Evolutionary conservation across 2,113 vertebrate species (phyloP), one percentile per base, ranked within the genome.

Genomic region (Leptodactylus fuscus): DNA sequence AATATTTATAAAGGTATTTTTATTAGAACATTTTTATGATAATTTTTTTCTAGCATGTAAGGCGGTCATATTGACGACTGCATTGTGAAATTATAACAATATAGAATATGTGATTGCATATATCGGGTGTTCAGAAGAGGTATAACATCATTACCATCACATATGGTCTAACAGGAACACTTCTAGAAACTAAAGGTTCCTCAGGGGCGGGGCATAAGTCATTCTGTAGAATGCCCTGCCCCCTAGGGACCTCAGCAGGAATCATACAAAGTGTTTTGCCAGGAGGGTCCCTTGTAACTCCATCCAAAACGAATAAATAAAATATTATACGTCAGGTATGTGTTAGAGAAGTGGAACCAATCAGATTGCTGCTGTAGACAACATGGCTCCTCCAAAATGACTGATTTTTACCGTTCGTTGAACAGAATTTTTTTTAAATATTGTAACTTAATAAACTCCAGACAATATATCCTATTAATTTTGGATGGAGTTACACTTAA

Each of bases 21-120:
- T 67, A 67, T 67, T 67, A 67, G 62, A 67, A 67, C 62, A 8
- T 67, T 67, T 36, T 67, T 67, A 29, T 15, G 18, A 67, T 20
- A 67, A 36, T 32, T 34, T 67, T 51, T 34, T 67, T 67, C 29
- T 34, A 7, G 29, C 24, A 29, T 29, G 11, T 32, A 29, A 32
- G 60, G 32, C 58, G 10, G 60, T 16, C 24, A 4, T 15, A 62
- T 5, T 13, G 24, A 60, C 10, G 16, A n/a, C n/a, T 29, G 60
- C 29, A 3, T 65, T 65, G 60, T 67, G 2, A 67, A 67, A 67
- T 34, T 18, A 34, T 34, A 67, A 32, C 62, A 36, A 34, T 34
- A 67, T 67, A 34, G 12, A 67, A 67, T 20, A 34, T 67, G 8
- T 34, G 62, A 67, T 67, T 67, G 62, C 62, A 67, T 34, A 67